phyloP scores from a whole-genome alignment of 2,113 vertebrate genomes.

The Drymodes brunneopygia region DNA sequence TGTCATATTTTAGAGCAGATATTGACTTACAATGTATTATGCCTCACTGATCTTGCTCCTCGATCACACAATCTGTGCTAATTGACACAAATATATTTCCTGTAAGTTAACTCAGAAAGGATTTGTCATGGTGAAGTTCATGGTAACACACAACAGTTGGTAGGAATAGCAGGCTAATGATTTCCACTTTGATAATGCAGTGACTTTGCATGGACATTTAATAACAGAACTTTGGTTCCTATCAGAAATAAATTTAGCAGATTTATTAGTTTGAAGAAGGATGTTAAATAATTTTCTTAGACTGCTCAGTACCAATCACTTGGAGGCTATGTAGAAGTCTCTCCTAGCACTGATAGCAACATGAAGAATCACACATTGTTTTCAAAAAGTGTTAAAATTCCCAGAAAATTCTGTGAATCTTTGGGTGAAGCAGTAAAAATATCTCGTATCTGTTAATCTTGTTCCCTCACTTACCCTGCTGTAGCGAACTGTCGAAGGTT shows the following conservation, averaged over 20 bases:
- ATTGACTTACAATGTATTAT: not conserved
- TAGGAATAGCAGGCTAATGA: constrained; percentile 9
- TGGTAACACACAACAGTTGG: not conserved
- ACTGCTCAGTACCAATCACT: constrained; percentile 30
- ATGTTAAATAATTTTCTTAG: constrained; percentile 48
- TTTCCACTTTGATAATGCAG: not conserved
- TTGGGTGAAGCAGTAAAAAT: constrained; percentile 52
- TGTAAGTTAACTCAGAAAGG: not conserved
- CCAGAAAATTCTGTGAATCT: constrained; percentile 52
- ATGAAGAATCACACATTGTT: constrained; percentile 50
- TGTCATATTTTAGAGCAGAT: not conserved
- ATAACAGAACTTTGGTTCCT: not conserved
- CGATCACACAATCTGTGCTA: not conserved
- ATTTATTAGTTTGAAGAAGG: constrained; percentile 56
- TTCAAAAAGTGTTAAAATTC: constrained; percentile 59
- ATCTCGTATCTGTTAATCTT: constrained; percentile 51
- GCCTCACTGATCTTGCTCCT: not conserved
- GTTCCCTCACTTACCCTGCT: constrained; percentile 44
- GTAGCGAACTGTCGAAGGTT: constrained; percentile 12
- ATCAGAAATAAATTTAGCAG: constrained; percentile 20
- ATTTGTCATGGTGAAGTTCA: not conserved
- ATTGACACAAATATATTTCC: not conserved
- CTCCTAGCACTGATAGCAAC: not conserved
- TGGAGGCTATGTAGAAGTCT: constrained; percentile 15
- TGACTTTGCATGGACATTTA: constrained; percentile 43